Evolutionary conservation across 2,797 vertebrate species (phyloP), one percentile per base, ranked within the genome.

Genomic region (Selene dorsalis): DNA sequence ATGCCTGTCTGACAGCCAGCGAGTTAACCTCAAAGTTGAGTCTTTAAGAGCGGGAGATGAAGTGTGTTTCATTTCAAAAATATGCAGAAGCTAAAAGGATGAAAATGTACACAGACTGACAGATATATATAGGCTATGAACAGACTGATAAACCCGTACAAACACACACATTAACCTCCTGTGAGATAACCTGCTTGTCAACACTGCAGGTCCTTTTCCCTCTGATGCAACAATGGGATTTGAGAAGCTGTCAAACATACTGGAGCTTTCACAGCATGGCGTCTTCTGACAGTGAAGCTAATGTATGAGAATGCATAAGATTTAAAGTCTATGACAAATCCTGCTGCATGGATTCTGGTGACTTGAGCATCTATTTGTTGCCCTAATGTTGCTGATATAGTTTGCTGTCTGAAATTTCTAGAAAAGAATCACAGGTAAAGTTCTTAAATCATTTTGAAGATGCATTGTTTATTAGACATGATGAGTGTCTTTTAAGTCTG

Each of bases 81-180:
- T 57, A 32, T 56, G 75, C 47, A 48, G 63, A 58, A 45, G 18
- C 41, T 50, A 43, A 75, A 71, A 10, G 28, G 47, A 12, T 48
- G 24, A 65, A 74, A 89, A 88, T 85, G 85, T 83, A 87, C 80
- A 85, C 85, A 86, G 32, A 72, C 66, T 73, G 86, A 84, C 75
- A 66, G 69, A 67, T 17, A 30, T 24, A 41, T 30, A 16, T 24
- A n/a, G 24, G 22, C 59, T 55, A 53, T 48, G 55, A 66, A 58
- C 39, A 45, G 9, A 61, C 4, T 45, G 10, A 67, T 32, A 65
- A 59, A 65, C 55, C 74, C 62, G 52, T 22, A 20, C 47, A 77
- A 39, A 52, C 39, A 48, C 47, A 48, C 13, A 39, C 50, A 58
- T 4, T 4, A 71, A n/a, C 41, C 58, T 71, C 59, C 65, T 53